Conservation (phyloP, 1,140 invertebrate species). For the Phocides pigmalion region DNA sequence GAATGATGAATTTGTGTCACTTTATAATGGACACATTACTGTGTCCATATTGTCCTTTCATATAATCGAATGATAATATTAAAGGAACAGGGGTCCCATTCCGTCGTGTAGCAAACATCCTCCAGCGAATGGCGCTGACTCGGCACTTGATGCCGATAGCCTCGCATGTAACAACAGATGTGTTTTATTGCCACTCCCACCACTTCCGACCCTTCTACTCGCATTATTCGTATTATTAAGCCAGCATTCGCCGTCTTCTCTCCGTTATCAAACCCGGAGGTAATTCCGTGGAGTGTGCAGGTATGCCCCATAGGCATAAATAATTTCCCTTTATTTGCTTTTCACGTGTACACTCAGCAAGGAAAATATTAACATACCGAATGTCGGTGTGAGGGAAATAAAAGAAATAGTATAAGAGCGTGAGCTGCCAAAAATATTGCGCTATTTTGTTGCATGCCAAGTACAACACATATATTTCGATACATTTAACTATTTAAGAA, state of each 20-base stretch:
- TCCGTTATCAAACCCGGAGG: constrained; percentile 24
- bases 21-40: neutral
- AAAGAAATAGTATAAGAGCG: constrained; percentile 8
- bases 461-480: neutral
- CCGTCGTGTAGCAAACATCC: constrained; percentile 17
- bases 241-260: constrained; percentile 25
- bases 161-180: constrained; percentile 38
- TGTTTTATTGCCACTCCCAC: constrained; percentile 37
- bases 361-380: constrained; percentile 25
- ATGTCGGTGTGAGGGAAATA: constrained; percentile 14
- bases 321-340: constrained; percentile 21
- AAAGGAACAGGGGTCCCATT: constrained; percentile 14
- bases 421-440: neutral
- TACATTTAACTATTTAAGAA: neutral
- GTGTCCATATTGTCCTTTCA: neutral
- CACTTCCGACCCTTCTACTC: constrained; percentile 27
- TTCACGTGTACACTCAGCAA: constrained; percentile 17
- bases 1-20: too few species aligned
- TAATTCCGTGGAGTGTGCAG: constrained; percentile 24
- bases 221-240: constrained; percentile 33
- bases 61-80: constrained; percentile 13
- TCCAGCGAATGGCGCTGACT: constrained; percentile 18
- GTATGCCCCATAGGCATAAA: constrained; percentile 30
- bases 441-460: neutral
- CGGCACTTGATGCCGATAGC: constrained; percentile 29